Conservation (phyloP, 2,113 vertebrate species). For the Mastomys natalensis region DNA sequence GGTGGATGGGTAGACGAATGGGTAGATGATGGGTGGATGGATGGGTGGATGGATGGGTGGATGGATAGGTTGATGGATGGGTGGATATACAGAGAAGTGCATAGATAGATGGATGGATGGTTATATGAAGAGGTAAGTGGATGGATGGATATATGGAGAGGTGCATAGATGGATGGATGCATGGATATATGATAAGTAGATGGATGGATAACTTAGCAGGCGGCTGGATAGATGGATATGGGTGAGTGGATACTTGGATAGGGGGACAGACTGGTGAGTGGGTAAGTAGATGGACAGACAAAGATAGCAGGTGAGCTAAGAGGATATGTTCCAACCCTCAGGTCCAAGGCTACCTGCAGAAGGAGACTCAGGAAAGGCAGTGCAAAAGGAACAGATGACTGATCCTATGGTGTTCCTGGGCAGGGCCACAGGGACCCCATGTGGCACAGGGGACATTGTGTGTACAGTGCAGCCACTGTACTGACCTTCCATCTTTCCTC, state of each 20-base stretch:
- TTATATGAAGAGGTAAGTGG: background rate
- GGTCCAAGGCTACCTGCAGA: background rate
- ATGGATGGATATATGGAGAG: background rate
- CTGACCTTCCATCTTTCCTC: background rate
- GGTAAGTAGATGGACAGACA: background rate
- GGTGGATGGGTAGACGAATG: background rate
- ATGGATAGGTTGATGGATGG: background rate
- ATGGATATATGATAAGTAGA: background rate
- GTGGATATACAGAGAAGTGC: background rate
- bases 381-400: background rate
- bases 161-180: background rate
- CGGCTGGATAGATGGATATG: background rate
- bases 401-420: no score
- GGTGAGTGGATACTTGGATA: background rate
- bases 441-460: no score
- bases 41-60: background rate
- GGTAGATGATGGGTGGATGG: rapidly evolving
- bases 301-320: background rate
- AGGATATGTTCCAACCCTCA: background rate
- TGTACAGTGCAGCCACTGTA: rapidly evolving
- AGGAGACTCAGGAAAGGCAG: background rate
- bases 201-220: background rate
- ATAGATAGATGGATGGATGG: background rate
- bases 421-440: background rate
- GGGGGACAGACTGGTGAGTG: background rate